Percentiles rank a stretch among this genome's conserved stretches.
These are phyloP conservation scores for Rhabdophis nuchalis DNA, from an alignment of 2,797 vertebrate species.

Conservation along the genomic window DNA sequence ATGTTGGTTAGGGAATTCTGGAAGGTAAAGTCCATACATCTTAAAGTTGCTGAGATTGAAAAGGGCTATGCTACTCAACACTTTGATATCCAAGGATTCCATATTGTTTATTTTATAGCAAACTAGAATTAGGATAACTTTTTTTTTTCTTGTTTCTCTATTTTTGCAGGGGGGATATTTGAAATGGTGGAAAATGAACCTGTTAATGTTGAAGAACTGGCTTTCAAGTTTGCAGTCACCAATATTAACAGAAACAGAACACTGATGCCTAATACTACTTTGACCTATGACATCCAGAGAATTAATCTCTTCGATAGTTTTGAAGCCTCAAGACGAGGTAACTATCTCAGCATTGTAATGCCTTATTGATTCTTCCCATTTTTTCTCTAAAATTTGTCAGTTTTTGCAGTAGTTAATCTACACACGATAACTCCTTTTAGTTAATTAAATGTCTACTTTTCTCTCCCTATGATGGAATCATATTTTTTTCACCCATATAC, in stretches of 20 bases:
- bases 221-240: conserved; percentile 98
- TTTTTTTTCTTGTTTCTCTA: conserved; percentile 56
- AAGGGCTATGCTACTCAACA: background rate
- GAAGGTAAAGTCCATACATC: background rate
- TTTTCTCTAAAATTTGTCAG: conserved; percentile 19
- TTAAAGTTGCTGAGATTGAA: background rate
- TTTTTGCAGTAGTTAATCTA: background rate
- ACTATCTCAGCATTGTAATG: conserved; percentile 55
- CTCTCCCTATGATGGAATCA: conserved; percentile 11
- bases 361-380: conserved; percentile 9
- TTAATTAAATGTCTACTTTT: conserved; percentile 18
- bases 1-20: background rate
- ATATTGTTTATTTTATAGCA: background rate
- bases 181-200: conserved; percentile 97
- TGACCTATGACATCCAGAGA: conserved; percentile 98
- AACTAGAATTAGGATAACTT: background rate
- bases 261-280: conserved; percentile 95
- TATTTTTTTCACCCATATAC: conserved; percentile 5
- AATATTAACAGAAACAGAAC: conserved; percentile 97
- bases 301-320: conserved; percentile 98
- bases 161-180: conserved; percentile 91
- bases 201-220: conserved; percentile 93
- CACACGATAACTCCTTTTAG: background rate
- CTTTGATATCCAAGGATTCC: background rate
- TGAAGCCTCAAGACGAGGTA: conserved; percentile 95